These are phyloP conservation scores for Epistrophe eligans DNA, from an alignment of 2,888 invertebrate genomes.

Conservation along the genomic window DNA sequence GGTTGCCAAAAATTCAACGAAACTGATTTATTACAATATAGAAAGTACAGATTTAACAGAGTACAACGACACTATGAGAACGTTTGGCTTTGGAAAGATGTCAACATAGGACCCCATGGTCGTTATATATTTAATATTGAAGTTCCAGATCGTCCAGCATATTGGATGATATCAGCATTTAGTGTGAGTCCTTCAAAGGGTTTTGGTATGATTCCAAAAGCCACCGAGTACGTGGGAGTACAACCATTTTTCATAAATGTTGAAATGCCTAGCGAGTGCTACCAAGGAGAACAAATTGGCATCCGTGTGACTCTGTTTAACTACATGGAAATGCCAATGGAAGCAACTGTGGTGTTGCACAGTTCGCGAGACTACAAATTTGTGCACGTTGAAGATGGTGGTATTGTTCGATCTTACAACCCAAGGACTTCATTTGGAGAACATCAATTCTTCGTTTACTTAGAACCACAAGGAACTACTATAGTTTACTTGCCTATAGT, in stretches of 20 bases:
- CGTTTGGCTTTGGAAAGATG: conserved; percentile 97
- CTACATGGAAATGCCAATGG: conserved; percentile 93
- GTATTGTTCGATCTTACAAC: conserved; percentile 93
- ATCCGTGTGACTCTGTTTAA: conserved; percentile 97
- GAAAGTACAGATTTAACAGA: conserved; percentile 92
- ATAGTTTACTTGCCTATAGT: conserved; percentile 96
- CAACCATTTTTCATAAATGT: conserved; percentile 97
- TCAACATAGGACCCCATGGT: conserved; percentile 96
- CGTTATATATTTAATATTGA: conserved; percentile 93
- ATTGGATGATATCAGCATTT: conserved; percentile 97
- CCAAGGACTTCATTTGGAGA: conserved; percentile 96
- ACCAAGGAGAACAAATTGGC: conserved; percentile 97
- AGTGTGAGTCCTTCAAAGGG: conserved; percentile 94
- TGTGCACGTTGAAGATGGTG: conserved; percentile 95
- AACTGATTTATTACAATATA: conserved; percentile 89
- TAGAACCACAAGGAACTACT: conserved; percentile 90
- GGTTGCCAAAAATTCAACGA: conserved; percentile 88
- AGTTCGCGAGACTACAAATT: conserved; percentile 95
- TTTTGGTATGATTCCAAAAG: conserved; percentile 92
- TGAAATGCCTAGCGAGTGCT: conserved; percentile 93
- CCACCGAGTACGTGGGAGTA: conserved; percentile 94
- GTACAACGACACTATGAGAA: conserved; percentile 96
- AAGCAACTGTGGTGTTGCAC: conserved; percentile 93
- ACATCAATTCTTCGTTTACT: conserved; percentile 97
- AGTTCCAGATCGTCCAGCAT: conserved; percentile 93